Evolutionary conservation across 2,888 invertebrate species (phyloP).

Genomic region (Antitype chi): DNA sequence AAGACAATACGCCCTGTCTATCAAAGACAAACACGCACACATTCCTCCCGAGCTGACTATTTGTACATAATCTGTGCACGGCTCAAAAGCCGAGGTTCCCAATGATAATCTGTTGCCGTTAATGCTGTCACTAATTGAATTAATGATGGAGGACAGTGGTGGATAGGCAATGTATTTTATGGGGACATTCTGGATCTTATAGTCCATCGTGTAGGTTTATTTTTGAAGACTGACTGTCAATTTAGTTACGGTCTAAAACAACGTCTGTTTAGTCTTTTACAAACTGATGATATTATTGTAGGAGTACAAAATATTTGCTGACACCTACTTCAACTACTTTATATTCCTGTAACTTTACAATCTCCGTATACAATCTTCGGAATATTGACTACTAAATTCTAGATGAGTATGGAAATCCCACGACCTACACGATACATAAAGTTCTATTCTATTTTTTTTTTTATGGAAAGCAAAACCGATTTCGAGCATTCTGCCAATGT

Average conservation of each 20-base stretch:
- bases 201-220: background rate
- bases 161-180: background rate
- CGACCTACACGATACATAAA: background rate
- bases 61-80: slow-evolving; percentile 46
- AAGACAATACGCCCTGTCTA: slow-evolving; percentile 27
- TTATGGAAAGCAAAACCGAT: no score
- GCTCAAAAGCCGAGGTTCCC: slow-evolving; percentile 51
- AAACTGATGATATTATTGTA: background rate
- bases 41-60: slow-evolving; percentile 40
- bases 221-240: background rate
- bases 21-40: slow-evolving; percentile 40
- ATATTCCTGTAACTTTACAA: background rate
- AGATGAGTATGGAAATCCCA: background rate
- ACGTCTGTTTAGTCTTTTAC: background rate
- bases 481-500: no score
- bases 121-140: slow-evolving; percentile 62
- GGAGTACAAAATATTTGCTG: background rate
- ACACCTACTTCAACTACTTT: no score
- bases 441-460: no score
- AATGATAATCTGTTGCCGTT: slow-evolving; percentile 51
- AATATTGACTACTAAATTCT: background rate
- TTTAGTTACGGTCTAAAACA: background rate
- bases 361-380: no score
- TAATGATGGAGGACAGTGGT: slow-evolving; percentile 39
- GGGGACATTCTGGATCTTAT: slow-evolving; percentile 13